Base-by-base conservation (phyloP, 2,888 invertebrate species). In the Sarcophaga subvicina region DNA sequence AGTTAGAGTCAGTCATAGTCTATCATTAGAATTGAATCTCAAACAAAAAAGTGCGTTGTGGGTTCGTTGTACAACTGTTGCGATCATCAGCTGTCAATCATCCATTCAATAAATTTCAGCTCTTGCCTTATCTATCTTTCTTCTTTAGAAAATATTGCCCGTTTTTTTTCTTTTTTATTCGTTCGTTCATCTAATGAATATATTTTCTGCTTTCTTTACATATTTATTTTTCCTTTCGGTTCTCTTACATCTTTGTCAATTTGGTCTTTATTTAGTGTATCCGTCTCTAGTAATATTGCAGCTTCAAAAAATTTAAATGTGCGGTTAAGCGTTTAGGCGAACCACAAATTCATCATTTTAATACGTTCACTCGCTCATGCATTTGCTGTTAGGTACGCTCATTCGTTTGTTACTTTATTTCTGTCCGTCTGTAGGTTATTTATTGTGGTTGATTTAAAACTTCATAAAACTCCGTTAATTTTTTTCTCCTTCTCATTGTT, bases 261-360 rank as follows among this genome's bases (percentile, higher is more conserved):
- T 85, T 71, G 59, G 70, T 64, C 14, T 69, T 80, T 83, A 80
- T 87, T 80, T 75, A 73, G 20, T 49, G 10, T 62, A 10, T 4
- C 17, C 45, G 20, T 25, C 22, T 22, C 22, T 69, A 22, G 12
- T 67, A 47, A 2, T 14, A 27, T 59, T 76, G 71, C 59, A 69
- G 37, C 64, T 60, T 54, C 71, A 45, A 76, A 12, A 45, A 76
- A 73, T 80, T 88, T 69, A 85, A 85, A 80, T 88, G 83, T 86
- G 88, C 79, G 86, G 86, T 86, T 86, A 84, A 84, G 80, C 80
- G 83, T 88, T 87, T 81, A 83, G 60, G 47, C 22, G 72, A 81
- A 87, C 85, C 88, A 85, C 87, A 87, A 85, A 87, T 88, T 88
- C 87, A 88, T 88, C 88, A 88, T 88, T 87, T 85, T 75, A 84